Evolutionary conservation across 2,888 invertebrate species (phyloP).

Genomic region (Callinectes sapidus): DNA sequence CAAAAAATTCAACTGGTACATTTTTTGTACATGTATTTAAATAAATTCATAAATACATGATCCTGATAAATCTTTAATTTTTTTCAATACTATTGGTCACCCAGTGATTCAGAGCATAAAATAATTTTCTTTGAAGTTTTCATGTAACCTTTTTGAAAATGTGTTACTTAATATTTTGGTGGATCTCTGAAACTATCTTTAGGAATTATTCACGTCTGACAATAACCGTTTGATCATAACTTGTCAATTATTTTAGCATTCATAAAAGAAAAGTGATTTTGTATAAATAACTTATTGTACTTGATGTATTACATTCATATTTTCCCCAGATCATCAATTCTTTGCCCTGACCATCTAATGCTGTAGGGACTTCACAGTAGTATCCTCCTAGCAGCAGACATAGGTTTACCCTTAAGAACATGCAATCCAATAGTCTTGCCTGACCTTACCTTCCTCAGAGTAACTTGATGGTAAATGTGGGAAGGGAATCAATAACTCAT

Average conservation of each 20-base stretch:
- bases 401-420: too few relatives aligned
- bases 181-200: not conserved
- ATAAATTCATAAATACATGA: not conserved
- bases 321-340: not conserved
- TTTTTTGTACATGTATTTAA: not conserved
- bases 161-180: not conserved
- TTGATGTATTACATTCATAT: not conserved
- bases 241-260: too few relatives aligned
- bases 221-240: not conserved
- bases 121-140: not conserved
- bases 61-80: not conserved
- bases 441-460: not conserved
- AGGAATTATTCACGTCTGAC: not conserved
- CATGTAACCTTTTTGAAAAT: not conserved
- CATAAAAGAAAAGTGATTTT: not conserved
- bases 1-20: not conserved
- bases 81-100: not conserved
- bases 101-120: not conserved
- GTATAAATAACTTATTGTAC: not conserved
- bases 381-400: too few relatives aligned
- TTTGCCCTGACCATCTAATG: too few relatives aligned
- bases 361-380: too few relatives aligned
- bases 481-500: not conserved
- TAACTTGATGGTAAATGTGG: not conserved
- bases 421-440: too few relatives aligned